Evolutionary conservation across 2,113 vertebrate species (phyloP).

Genomic region (Eleginops maclovinus): DNA sequence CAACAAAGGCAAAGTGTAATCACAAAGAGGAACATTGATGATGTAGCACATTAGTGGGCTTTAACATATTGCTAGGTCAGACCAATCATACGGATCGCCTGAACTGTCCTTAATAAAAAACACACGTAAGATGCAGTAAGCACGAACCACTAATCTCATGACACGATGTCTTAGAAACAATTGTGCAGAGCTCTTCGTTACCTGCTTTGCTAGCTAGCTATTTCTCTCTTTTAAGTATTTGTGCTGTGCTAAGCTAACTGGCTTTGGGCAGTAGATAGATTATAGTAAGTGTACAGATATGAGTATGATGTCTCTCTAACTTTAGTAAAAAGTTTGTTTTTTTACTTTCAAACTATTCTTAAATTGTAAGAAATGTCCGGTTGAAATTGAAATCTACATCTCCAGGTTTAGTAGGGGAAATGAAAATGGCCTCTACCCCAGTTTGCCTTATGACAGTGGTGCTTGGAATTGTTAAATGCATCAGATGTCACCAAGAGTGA

Average conservation of each 20-base stretch:
- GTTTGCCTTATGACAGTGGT: neutral
- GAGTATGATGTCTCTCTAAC: neutral
- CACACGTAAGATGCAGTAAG: no score
- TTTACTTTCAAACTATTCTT: neutral
- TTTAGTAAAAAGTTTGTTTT: no score
- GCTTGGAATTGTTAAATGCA: neutral
- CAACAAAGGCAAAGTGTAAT: constrained; percentile 6
- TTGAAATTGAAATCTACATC: neutral
- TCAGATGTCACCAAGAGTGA: constrained; percentile 2
- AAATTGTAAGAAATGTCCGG: neutral
- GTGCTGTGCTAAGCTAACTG: neutral
- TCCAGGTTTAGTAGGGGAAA: neutral
- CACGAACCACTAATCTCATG: no score
- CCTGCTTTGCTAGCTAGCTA: no score
- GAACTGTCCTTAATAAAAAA: neutral
- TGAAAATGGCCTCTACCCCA: neutral
- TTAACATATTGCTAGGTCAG: neutral
- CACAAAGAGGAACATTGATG: constrained; percentile 5
- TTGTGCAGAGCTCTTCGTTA: no score
- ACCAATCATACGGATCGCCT: neutral
- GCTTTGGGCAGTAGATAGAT: constrained; percentile 1
- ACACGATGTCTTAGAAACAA: no score
- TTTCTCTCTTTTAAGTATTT: no score
- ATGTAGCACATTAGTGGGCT: neutral
- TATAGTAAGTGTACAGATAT: neutral